Base-by-base conservation (phyloP, 2,113 vertebrate species). In the Bungarus multicinctus region DNA sequence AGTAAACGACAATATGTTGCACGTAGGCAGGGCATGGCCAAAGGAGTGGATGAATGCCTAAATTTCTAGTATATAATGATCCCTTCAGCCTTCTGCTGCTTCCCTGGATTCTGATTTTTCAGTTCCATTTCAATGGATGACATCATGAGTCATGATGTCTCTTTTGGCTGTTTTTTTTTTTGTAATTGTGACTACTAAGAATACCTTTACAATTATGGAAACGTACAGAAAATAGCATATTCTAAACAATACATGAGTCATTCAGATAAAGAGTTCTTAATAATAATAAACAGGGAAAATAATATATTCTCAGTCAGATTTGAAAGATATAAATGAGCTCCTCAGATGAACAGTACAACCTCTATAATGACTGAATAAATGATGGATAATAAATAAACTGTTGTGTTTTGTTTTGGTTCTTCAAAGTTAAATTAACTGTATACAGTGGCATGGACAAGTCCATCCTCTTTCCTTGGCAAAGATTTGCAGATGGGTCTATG, bases 291-390 rank as follows among this genome's bases (percentile, higher is more conserved):
- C 16, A 12, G 0, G 7, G 91, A 92, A 89, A 52, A 9, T 86
- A 94, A 91, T 43, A 27, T 54, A 20, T 39, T 52, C 57, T 69
- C 18, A 23, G 87, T 90, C 14, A 47, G 10, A 3, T 93, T 89
- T 94, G 50, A 85, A 69, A 25, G 53, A 1, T 93, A 4, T 6
- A 58, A 30, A 64, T 91, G 47, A 3, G 47, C 0, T 43, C 34
- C 25, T 14, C 53, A 93, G 50, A 74, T 74, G 20, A 22, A 89
- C 39, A 87, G 54, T 53, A 6, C 52, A 23, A 30, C 95, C 43
- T 92, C 0, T 87, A 91, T 89, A 12, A 89, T 93, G 92, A 55
- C 91, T 92, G 22, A 53, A 94, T 25, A 93, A 93, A 95, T 69
- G 18, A 3, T 87, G 94, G 92, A 50, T 90, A 30, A 91, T 53